Evolutionary conservation across 37 sponge, comb jelly and placozoan species (phyloP).

Genomic region (Mnemiopsis leidyi): DNA sequence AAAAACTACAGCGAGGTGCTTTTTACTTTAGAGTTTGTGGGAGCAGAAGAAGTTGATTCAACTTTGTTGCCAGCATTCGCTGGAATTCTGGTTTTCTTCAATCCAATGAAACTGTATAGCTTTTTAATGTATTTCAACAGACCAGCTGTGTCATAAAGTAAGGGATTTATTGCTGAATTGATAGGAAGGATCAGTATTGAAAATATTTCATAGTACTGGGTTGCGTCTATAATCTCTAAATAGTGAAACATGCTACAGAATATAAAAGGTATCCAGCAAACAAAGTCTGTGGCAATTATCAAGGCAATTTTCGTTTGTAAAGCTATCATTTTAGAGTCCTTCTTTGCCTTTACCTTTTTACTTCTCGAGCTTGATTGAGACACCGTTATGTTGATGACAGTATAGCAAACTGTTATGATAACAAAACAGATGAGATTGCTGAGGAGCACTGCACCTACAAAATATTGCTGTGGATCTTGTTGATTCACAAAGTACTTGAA

Average conservation of each 20-base stretch:
- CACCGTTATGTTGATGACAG: neutral
- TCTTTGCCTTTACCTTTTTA: neutral
- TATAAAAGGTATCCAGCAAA: neutral
- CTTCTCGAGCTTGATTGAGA: neutral
- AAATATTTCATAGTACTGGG: neutral
- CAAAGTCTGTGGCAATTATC: neutral
- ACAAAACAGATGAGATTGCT: neutral
- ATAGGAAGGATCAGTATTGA: neutral
- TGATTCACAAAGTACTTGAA: slow-evolving; percentile 2
- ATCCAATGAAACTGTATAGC: too few relatives aligned
- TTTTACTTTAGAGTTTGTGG: too few relatives aligned
- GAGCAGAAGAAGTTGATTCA: too few relatives aligned
- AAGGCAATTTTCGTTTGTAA: neutral
- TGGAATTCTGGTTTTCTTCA: too few relatives aligned
- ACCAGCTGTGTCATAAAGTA: neutral
- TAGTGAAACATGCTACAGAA: neutral
- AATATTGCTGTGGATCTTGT: neutral
- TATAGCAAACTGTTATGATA: neutral
- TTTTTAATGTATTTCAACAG: too few relatives aligned
- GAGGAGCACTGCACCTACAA: neutral
- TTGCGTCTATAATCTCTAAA: neutral
- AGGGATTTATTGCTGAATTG: neutral
- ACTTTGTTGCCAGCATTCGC: too few relatives aligned
- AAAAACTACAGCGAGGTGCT: too few relatives aligned
- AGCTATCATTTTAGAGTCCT: neutral